Evolutionary conservation across 2,888 invertebrate species (phyloP).

Genomic region (Anagyrus pseudococci): DNA sequence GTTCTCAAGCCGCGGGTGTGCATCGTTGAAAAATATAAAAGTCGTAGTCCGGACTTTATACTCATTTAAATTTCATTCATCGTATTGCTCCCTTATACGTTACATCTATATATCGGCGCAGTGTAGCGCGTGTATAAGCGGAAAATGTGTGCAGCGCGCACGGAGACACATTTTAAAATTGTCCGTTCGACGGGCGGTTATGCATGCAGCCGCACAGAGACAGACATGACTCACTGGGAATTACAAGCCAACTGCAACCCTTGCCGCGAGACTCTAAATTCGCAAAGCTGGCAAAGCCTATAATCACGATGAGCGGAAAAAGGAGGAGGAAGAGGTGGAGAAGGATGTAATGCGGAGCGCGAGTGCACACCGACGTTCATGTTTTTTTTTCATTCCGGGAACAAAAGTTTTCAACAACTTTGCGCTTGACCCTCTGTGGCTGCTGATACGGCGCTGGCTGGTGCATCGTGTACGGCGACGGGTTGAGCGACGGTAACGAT

Average conservation of each 20-base stretch:
- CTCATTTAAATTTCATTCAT: slow-evolving; percentile 30
- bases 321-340: neutral
- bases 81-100: neutral
- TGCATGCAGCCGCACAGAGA: too few relatives aligned
- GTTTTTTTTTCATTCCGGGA: too few relatives aligned
- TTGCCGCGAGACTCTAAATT: too few relatives aligned
- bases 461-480: neutral
- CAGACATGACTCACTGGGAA: slow-evolving; percentile 15
- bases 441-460: neutral
- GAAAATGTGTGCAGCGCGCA: too few relatives aligned
- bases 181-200: neutral
- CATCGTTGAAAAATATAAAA: slow-evolving; percentile 39
- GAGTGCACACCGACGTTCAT: too few relatives aligned
- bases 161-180: slow-evolving; percentile 15
- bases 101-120: neutral
- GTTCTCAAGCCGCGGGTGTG: slow-evolving; percentile 28
- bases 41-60: slow-evolving; percentile 18
- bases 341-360: too few relatives aligned
- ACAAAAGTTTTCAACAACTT: slow-evolving; percentile 28
- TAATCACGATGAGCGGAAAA: neutral
- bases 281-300: too few relatives aligned
- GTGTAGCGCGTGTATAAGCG: too few relatives aligned
- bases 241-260: too few relatives aligned
- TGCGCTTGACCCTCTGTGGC: slow-evolving; percentile 24
- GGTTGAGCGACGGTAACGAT: too few relatives aligned